Evolutionary conservation across 2,888 invertebrate genomes (phyloP).

Genomic region (Drosophila meridionalis): DNA sequence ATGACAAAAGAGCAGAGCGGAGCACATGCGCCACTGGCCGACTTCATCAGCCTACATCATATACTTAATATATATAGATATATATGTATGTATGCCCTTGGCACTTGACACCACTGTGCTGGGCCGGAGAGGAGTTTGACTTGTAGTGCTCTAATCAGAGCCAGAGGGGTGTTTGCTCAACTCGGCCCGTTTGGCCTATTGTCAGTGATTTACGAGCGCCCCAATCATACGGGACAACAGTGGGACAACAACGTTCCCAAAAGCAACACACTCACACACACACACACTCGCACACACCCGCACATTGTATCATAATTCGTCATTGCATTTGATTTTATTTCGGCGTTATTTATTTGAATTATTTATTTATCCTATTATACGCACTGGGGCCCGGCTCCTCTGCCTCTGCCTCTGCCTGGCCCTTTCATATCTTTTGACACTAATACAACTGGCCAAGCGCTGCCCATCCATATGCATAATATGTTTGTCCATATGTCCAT

Average conservation of each 20-base stretch:
- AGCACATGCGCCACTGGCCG: constrained; percentile 5
- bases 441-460: constrained; percentile 28
- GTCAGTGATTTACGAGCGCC: constrained; percentile 83
- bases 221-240: constrained; percentile 76
- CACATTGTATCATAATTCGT: constrained; percentile 78
- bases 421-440: constrained; percentile 33
- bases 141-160: constrained; percentile 61
- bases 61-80: not conserved
- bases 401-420: not conserved
- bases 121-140: not conserved
- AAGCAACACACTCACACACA: constrained; percentile 30
- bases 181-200: constrained; percentile 52
- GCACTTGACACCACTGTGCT: constrained; percentile 66
- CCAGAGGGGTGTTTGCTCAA: constrained; percentile 42
- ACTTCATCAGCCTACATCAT: constrained; percentile 2
- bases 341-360: constrained; percentile 78
- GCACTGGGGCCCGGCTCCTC: constrained; percentile 29
- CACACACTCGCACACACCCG: not conserved
- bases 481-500: constrained; percentile 64
- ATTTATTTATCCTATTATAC: constrained; percentile 75
- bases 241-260: constrained; percentile 22
- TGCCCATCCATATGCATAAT: constrained; percentile 48
- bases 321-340: constrained; percentile 82
- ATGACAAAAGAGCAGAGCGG: constrained; percentile 76
- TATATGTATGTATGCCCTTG: constrained; percentile 66